phyloP scores from a whole-genome alignment of 2,797 vertebrate species.

The Melanotaenia trifasciata region DNA sequence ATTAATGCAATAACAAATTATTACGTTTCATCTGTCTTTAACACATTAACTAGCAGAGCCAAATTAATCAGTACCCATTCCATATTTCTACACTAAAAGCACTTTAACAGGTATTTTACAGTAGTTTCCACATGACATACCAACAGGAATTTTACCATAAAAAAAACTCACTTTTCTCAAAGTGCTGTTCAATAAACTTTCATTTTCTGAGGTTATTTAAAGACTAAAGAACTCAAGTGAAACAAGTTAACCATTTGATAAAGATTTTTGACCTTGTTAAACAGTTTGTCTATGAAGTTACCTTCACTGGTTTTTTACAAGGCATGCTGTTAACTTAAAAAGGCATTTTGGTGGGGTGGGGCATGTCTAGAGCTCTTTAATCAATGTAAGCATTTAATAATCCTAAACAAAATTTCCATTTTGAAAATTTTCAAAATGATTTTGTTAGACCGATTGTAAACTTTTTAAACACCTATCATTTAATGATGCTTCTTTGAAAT shows the following conservation, averaged over 20 bases:
- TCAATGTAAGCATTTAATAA: conserved; percentile 16
- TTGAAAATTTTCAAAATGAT: conserved; percentile 2
- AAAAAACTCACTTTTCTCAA: neutral
- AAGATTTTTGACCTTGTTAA: neutral
- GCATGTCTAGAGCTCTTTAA: conserved; percentile 11
- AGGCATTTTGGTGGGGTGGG: conserved; percentile 2
- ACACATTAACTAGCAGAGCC: neutral
- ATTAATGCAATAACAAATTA: neutral
- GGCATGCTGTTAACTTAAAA: neutral
- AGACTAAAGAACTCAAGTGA: neutral
- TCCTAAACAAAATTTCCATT: conserved; percentile 22
- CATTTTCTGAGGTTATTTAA: neutral
- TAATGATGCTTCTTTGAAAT: conserved; percentile 16
- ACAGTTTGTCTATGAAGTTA: conserved; percentile 1
- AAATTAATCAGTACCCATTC: neutral
- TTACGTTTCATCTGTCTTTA: neutral
- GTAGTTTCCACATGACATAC: neutral
- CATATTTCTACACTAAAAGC: neutral
- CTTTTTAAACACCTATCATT: neutral
- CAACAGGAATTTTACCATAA: neutral
- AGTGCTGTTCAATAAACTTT: neutral
- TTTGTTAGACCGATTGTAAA: neutral
- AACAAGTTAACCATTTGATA: neutral
- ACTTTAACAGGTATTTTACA: neutral
- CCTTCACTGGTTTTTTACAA: conserved; percentile 8